These are phyloP conservation scores for Mellilla xanthometata DNA, from an alignment of 2,888 invertebrate genomes.

Conservation along the genomic window DNA sequence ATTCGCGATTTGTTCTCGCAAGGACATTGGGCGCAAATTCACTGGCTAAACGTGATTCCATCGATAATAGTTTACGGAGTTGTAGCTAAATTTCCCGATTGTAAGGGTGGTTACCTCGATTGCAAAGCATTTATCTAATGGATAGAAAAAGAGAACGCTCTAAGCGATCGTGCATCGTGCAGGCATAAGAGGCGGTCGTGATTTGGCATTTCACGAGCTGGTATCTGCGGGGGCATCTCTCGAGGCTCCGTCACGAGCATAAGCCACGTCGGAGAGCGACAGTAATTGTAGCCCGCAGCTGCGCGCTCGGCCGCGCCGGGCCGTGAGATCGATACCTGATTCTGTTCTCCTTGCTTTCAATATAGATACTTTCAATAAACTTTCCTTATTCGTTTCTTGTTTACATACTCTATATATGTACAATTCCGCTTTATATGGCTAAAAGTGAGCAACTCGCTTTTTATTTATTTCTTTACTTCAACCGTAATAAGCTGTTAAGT, in stretches of 20 bases:
- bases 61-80: not conserved
- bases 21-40: slow-evolving; percentile 56
- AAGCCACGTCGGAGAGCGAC: slow-evolving; percentile 62
- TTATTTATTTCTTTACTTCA: slow-evolving; percentile 61
- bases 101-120: no score
- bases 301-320: slow-evolving; percentile 57
- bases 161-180: slow-evolving; percentile 64
- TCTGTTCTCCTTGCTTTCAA: slow-evolving; percentile 29
- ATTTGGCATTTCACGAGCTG: slow-evolving; percentile 74
- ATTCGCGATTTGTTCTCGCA: slow-evolving; percentile 56
- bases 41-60: slow-evolving; percentile 23
- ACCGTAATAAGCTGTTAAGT: slow-evolving; percentile 68
- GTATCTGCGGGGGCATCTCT: slow-evolving; percentile 72
- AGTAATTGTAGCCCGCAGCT: slow-evolving; percentile 76
- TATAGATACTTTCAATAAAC: slow-evolving; percentile 28
- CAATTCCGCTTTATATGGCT: not conserved
- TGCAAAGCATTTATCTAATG: slow-evolving; percentile 17
- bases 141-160: slow-evolving; percentile 45
- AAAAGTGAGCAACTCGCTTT: slow-evolving; percentile 1
- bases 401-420: not conserved
- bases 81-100: no score
- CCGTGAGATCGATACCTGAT: slow-evolving; percentile 59
- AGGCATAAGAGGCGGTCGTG: slow-evolving; percentile 58
- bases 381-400: slow-evolving; percentile 17
- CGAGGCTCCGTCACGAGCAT: slow-evolving; percentile 76